Evolutionary conservation across 2,888 invertebrate genomes (phyloP).

Genomic region (Lottia scabra): DNA sequence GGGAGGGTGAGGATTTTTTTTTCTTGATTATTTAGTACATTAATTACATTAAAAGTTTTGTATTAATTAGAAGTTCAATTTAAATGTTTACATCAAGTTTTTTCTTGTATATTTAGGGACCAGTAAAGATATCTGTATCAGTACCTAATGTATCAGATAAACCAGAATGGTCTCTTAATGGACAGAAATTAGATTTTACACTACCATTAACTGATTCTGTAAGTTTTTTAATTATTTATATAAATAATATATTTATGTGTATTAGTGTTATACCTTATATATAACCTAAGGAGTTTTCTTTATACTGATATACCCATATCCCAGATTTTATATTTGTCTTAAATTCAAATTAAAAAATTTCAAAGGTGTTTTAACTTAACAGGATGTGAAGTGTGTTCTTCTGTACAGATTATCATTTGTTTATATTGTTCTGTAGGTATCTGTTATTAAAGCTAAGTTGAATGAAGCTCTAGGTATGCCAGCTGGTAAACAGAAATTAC

Average conservation of each 20-base stretch:
- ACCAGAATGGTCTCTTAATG: conserved; percentile 94
- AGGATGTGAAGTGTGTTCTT: too few species aligned
- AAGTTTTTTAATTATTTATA: conserved; percentile 32
- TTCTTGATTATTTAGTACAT: too few species aligned
- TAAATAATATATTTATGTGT: not conserved
- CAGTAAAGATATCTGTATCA: conserved; percentile 84
- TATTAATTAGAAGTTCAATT: not conserved
- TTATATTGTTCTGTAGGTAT: conserved; percentile 72
- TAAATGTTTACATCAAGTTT: not conserved
- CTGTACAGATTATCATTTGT: too few species aligned
- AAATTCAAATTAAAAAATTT: too few species aligned
- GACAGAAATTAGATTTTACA: conserved; percentile 84
- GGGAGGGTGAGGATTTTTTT: too few species aligned
- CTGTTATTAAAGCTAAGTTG: conserved; percentile 87
- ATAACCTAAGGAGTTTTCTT: too few species aligned
- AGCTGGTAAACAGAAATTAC: conserved; percentile 93
- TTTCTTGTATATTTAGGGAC: conserved; percentile 72
- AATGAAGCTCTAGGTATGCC: conserved; percentile 91
- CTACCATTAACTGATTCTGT: conserved; percentile 81
- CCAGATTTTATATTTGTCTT: too few species aligned
- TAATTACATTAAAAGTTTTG: too few species aligned
- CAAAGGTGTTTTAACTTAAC: too few species aligned
- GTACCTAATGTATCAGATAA: conserved; percentile 89
- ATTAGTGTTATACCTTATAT: too few species aligned
- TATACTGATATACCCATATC: too few species aligned